These are phyloP conservation scores for Stratiomys singularior DNA, from an alignment of 2,888 invertebrate species.

Conservation along the genomic window DNA sequence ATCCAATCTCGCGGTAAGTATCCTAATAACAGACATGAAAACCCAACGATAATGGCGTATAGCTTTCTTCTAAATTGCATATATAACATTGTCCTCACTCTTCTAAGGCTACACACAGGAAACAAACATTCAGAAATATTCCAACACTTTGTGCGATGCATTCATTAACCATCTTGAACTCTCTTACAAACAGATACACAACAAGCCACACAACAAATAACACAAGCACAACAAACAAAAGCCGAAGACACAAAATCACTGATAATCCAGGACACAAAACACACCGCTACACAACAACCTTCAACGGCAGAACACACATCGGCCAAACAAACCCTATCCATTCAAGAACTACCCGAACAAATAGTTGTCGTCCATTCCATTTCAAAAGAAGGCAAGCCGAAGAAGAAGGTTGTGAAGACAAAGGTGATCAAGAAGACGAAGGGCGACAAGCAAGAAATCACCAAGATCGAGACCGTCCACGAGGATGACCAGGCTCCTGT, in stretches of 20 bases:
- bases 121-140: conserved; percentile 44
- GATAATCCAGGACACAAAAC: conserved; percentile 12
- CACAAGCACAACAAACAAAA: conserved; percentile 58
- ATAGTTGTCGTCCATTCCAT: conserved; percentile 54
- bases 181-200: conserved; percentile 61
- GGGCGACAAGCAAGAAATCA: conserved; percentile 58
- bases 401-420: conserved; percentile 53
- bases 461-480: conserved; percentile 60
- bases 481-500: conserved; percentile 57
- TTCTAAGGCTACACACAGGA: conserved; percentile 41
- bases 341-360: conserved; percentile 57
- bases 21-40: conserved; percentile 52
- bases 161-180: conserved; percentile 53
- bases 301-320: neutral
- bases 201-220: conserved; percentile 61
- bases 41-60: conserved; percentile 59
- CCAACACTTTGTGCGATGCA: neutral
- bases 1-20: conserved; percentile 47
- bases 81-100: conserved; percentile 55
- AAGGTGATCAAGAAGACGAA: conserved; percentile 47
- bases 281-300: conserved; percentile 56
- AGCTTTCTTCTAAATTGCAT: conserved; percentile 57
- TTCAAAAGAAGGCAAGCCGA: conserved; percentile 54
- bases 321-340: neutral
- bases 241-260: conserved; percentile 54